Evolutionary conservation across 2,888 invertebrate species (phyloP).

Genomic region (Alloplasta piceator): DNA sequence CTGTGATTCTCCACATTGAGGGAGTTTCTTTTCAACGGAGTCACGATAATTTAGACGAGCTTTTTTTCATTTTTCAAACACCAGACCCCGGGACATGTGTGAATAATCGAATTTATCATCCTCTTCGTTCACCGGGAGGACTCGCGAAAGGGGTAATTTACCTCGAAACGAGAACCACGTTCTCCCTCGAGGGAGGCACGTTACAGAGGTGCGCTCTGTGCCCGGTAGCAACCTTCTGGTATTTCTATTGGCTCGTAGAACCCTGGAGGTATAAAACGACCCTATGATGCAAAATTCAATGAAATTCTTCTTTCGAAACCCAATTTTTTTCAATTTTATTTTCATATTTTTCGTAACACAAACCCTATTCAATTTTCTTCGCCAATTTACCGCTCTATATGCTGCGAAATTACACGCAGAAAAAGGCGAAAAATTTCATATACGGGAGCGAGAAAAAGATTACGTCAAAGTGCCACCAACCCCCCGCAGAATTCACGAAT

Average conservation of each 20-base stretch:
- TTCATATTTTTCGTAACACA: not conserved
- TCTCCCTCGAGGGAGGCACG: too few species aligned
- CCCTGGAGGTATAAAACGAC: not conserved
- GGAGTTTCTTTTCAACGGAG: too few species aligned
- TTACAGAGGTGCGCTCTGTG: not conserved
- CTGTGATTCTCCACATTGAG: too few species aligned
- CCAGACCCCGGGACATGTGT: not conserved
- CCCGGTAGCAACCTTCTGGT: slow-evolving; percentile 1
- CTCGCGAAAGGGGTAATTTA: slow-evolving; percentile 45
- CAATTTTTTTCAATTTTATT: slow-evolving; percentile 14
- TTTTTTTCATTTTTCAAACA: slow-evolving; percentile 14
- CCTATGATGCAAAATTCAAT: slow-evolving; percentile 22
- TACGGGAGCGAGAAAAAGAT: too few species aligned
- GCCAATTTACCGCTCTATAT: not conserved
- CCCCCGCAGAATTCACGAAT: too few species aligned
- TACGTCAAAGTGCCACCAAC: too few species aligned
- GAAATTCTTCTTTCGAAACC: slow-evolving; percentile 14
- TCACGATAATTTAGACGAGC: slow-evolving; percentile 37
- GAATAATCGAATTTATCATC: slow-evolving; percentile 55
- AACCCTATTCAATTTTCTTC: slow-evolving; percentile 11
- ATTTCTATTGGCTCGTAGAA: not conserved
- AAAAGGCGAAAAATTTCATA: too few species aligned
- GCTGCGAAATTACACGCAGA: not conserved
- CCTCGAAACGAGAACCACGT: slow-evolving; percentile 12
- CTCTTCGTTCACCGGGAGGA: slow-evolving; percentile 41